Evolutionary conservation across 2,113 vertebrate genomes (phyloP).

Genomic region (Psephotus haematonotus): DNA sequence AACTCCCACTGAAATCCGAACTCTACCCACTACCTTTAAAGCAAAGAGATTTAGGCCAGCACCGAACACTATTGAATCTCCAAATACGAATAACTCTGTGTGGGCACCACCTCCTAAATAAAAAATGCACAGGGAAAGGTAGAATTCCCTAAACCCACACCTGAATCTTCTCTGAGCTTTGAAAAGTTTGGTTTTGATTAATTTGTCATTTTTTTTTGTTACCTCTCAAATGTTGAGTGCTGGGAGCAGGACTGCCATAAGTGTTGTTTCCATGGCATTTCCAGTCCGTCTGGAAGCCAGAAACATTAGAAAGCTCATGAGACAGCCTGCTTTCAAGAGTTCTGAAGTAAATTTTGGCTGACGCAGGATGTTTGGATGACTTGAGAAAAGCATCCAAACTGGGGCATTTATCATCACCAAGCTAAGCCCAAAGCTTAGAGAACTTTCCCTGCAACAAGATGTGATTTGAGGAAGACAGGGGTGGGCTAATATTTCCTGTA

Average conservation of each 20-base stretch:
- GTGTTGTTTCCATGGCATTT: conserved; percentile 60
- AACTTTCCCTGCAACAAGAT: not conserved
- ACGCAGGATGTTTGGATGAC: not conserved
- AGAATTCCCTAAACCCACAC: not conserved
- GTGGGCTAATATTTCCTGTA: not conserved
- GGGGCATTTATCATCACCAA: not conserved
- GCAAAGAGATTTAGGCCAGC: not conserved
- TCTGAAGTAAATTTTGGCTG: conserved; percentile 40
- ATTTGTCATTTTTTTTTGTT: not conserved
- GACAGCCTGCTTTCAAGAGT: conserved; percentile 39
- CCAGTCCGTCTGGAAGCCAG: conserved; percentile 51
- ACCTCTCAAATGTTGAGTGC: not conserved
- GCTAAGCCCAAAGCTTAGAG: not conserved
- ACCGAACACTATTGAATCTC: not conserved
- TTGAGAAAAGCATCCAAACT: conserved; percentile 29
- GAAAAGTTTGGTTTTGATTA: not conserved
- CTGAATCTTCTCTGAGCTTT: not conserved
- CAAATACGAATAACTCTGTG: not conserved
- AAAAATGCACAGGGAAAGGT: not conserved
- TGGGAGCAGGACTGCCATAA: conserved; percentile 19
- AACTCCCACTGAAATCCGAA: not conserved
- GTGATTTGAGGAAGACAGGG: not conserved
- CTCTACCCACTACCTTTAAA: not conserved
- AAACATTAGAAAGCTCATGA: conserved; percentile 39
- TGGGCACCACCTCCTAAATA: not conserved